A percentile compares a stretch with the other conserved stretches of the same genome.
phyloP scores from a whole-genome alignment of 2,113 vertebrate species.

The Rana temporaria region DNA sequence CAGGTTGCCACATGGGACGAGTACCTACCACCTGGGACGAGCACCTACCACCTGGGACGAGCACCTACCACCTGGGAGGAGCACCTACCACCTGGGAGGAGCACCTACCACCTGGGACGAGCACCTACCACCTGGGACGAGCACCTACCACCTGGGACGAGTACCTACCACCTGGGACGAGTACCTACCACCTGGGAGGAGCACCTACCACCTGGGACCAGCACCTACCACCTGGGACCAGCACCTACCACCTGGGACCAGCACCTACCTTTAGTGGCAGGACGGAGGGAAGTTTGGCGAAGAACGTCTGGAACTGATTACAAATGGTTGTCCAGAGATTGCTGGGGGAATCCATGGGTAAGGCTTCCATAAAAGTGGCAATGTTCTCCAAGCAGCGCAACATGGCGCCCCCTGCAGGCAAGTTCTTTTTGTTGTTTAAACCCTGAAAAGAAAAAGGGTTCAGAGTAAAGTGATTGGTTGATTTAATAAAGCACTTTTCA shows the following conservation, averaged over 20 bases:
- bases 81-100: conserved; percentile 70
- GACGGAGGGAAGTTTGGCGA: conserved; percentile 93
- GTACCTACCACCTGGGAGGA: too few species aligned
- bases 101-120: too few species aligned
- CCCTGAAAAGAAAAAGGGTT: conserved; percentile 78
- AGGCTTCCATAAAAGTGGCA: conserved; percentile 95
- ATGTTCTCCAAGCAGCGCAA: conserved; percentile 97
- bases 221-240: conserved; percentile 70
- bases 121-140: conserved; percentile 70
- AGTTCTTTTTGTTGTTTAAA: conserved; percentile 96
- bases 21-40: too few species aligned
- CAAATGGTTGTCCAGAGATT: conserved; percentile 98
- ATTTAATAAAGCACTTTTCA: too few species aligned
- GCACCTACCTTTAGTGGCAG: conserved; percentile 91
- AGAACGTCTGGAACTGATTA: conserved; percentile 98
- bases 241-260: too few species aligned
- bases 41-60: conserved; percentile 70
- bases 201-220: too few species aligned
- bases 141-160: too few species aligned
- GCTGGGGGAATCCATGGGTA: conserved; percentile 98
- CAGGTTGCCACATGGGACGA: too few species aligned
- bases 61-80: too few species aligned
- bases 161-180: conserved; percentile 72
- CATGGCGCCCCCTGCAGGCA: conserved; percentile 96
- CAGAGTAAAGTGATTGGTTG: conserved; percentile 15